Evolutionary conservation across 2,888 invertebrate species (phyloP).

Genomic region (Unio delphinus): DNA sequence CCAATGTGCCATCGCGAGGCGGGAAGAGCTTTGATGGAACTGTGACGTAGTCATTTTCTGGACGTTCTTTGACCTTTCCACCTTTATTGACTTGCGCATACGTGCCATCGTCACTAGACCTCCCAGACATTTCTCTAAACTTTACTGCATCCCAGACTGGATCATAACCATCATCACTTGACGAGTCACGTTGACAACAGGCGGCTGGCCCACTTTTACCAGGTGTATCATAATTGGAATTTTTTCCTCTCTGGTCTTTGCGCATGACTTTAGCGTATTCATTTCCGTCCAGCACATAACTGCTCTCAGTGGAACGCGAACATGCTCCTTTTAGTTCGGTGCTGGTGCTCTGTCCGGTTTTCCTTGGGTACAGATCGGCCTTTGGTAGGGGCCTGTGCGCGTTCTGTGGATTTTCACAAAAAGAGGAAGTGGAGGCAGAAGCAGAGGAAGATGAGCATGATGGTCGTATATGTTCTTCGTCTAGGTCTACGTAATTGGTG

Average conservation of each 20-base stretch:
- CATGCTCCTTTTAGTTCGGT: slow-evolving; percentile 1
- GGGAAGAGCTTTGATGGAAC: slow-evolving; percentile 15
- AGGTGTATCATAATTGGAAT: slow-evolving; percentile 1
- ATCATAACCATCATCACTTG: slow-evolving; percentile 34
- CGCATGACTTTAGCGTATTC: slow-evolving; percentile 29
- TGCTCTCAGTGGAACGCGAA: neutral
- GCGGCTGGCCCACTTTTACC: slow-evolving; percentile 15
- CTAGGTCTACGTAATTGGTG: slow-evolving; percentile 27
- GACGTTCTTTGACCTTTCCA: slow-evolving; percentile 8
- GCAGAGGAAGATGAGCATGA: neutral
- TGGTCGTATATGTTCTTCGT: slow-evolving; percentile 17
- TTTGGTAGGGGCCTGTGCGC: slow-evolving; percentile 10
- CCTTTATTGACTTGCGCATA: slow-evolving; percentile 32
- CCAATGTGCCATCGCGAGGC: slow-evolving; percentile 6
- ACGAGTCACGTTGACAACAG: slow-evolving; percentile 14
- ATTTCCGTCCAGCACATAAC: slow-evolving; percentile 18
- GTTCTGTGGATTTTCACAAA: neutral
- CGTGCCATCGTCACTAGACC: slow-evolving; percentile 13
- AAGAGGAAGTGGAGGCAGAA: too few species aligned
- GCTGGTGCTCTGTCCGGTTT: slow-evolving; percentile 6
- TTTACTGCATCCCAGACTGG: slow-evolving; percentile 35
- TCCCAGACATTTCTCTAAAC: slow-evolving; percentile 13
- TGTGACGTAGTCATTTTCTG: slow-evolving; percentile 16
- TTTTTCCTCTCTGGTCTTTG: slow-evolving; percentile 5
- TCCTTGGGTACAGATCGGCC: slow-evolving; percentile 10